These are phyloP conservation scores for Leptogaster cylindrica DNA, from an alignment of 2,888 invertebrate species.

Conservation along the genomic window DNA sequence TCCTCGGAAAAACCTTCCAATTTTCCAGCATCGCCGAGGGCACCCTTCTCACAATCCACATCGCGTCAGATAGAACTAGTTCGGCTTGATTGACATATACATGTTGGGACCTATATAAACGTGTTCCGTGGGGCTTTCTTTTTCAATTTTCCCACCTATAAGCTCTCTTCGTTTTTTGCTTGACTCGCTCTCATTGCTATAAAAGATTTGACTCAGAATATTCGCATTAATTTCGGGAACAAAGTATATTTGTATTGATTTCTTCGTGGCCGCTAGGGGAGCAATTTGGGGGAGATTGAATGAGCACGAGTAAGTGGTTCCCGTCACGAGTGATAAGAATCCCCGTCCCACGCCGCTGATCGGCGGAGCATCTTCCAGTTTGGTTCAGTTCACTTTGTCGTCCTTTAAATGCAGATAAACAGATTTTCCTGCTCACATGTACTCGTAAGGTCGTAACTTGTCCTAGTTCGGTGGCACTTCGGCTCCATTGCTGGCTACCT, in stretches of 20 bases:
- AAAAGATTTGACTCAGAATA: slow-evolving; percentile 20
- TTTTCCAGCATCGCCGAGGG: slow-evolving; percentile 23
- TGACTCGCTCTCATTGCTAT: slow-evolving; percentile 23
- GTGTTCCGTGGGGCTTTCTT: slow-evolving; percentile 17
- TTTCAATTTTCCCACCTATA: slow-evolving; percentile 33
- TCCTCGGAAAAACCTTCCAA: slow-evolving; percentile 7
- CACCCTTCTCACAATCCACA: slow-evolving; percentile 25
- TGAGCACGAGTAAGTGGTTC: slow-evolving; percentile 1
- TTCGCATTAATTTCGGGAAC: slow-evolving; percentile 32
- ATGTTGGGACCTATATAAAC: slow-evolving; percentile 3
- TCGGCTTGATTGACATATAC: slow-evolving; percentile 35
- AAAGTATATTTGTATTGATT: slow-evolving; percentile 30
- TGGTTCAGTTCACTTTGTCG: too few relatives aligned
- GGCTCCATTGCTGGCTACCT: too few relatives aligned
- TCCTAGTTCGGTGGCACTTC: too few relatives aligned
- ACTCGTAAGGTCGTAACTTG: too few relatives aligned
- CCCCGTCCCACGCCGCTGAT: neutral
- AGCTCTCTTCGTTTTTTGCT: slow-evolving; percentile 26
- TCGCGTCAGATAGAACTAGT: slow-evolving; percentile 32
- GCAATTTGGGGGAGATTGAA: too few relatives aligned
- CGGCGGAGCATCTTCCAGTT: too few relatives aligned
- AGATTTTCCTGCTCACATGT: too few relatives aligned
- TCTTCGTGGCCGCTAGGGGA: neutral
- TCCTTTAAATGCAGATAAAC: neutral
- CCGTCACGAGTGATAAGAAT: slow-evolving; percentile 1